phyloP scores from a whole-genome alignment of 2,888 invertebrate genomes.

The Linyphia triangularis region DNA sequence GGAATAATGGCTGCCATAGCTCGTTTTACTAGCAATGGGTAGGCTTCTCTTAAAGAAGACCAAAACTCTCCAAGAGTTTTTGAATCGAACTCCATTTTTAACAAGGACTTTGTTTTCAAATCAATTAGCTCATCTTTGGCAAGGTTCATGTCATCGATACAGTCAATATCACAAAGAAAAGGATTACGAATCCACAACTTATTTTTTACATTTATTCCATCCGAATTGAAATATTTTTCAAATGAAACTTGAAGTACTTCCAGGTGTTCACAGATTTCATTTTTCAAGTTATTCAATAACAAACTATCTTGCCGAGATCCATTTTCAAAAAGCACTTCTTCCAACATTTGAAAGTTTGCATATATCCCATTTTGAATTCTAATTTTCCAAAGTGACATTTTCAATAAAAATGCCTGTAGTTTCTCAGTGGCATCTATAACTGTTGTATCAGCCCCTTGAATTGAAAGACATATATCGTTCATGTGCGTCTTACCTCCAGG shows the following conservation, averaged over 20 bases:
- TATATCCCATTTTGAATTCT: conserved; percentile 58
- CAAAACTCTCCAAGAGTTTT: no score
- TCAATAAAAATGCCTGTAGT: conserved; percentile 64
- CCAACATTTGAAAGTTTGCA: conserved; percentile 59
- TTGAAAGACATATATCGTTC: conserved; percentile 65
- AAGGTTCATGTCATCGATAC: conserved; percentile 56
- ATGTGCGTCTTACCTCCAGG: no score
- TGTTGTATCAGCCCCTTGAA: conserved; percentile 69
- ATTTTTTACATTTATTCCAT: no score
- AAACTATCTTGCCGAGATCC: conserved; percentile 52
- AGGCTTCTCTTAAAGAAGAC: conserved; percentile 51
- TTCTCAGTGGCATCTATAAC: conserved; percentile 64
- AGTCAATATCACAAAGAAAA: conserved; percentile 58
- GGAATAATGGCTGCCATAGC: conserved; percentile 59
- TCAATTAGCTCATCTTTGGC: conserved; percentile 58
- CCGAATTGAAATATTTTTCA: no score
- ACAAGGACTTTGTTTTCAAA: conserved; percentile 54
- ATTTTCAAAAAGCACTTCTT: conserved; percentile 58
- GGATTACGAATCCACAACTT: conserved; percentile 61
- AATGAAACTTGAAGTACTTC: conserved; percentile 32
- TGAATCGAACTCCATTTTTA: conserved; percentile 48
- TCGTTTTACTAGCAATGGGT: conserved; percentile 56
- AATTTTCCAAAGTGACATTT: conserved; percentile 62
- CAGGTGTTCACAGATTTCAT: conserved; percentile 31
- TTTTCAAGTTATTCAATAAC: conserved; percentile 38